Base-by-base conservation (phyloP, 2,888 invertebrate species). In the Conus canariensis region DNA sequence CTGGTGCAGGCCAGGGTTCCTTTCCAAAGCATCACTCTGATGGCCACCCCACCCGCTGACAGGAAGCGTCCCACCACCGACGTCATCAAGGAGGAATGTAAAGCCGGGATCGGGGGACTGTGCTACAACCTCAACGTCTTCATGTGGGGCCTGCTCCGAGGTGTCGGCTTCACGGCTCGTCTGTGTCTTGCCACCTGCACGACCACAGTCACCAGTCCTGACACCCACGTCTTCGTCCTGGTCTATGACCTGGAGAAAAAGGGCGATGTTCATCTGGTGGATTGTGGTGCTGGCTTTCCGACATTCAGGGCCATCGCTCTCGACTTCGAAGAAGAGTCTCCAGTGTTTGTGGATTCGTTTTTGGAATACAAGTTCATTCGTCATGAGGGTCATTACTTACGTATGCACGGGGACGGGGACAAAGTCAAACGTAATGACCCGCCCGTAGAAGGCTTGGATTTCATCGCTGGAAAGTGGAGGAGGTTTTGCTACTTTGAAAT, bases 351-450 rank as follows among this genome's bases (percentile, higher is more conserved):
- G 16, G 90, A 92, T 19, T 92, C 92, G 16, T 92, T 91, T 59
- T 88, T 93, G 19, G 91, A 92, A 64, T 93, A 92, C 87, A 92
- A 93, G 80, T 93, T 90, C 85, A 90, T 93, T 1, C 91, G 90
- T 30, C 56, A 90, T 70, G 92, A 90, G 12, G 92, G 91, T 5
- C 90, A 90, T 85, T 88, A 92, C 16, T 77, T 92, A 7, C 91
- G 92, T 58, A 91, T 92, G 92, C 93, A 92, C 64, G 88, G 92
- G 19, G 88, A 92, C 56, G 92, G 92, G 25, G 91, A 92, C 58
- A 74, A 74, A n/a, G 45, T 89, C 5, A 91, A 87, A 25, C 88
- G 64, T 22, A 80, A 82, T 30, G 83, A 88, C 67, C 87, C 88
- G 25, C 88, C 90, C 83, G 45, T n/a, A 8, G 64, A 88, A 77